These are phyloP conservation scores for Mormyrops boulengeri DNA, from an alignment of 2,797 vertebrate genomes.

Conservation along the genomic window DNA sequence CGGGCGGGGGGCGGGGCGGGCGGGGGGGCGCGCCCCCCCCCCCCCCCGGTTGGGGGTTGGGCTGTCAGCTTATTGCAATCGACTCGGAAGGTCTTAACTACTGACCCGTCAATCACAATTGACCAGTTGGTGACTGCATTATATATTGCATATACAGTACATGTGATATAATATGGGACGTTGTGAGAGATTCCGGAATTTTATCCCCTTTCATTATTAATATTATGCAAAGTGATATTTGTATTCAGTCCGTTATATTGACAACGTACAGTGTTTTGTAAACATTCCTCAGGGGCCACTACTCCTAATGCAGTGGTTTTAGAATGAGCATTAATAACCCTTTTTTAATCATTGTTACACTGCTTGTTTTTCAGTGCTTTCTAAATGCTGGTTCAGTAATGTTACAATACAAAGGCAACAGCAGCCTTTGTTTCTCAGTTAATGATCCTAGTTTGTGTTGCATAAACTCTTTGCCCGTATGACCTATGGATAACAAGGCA, in stretches of 20 bases:
- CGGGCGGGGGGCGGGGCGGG: neutral
- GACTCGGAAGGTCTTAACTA: neutral
- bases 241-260: neutral
- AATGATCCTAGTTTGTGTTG: neutral
- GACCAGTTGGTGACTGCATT: neutral
- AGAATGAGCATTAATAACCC: neutral
- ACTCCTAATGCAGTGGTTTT: neutral
- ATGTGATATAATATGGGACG: neutral
- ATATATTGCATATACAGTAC: neutral
- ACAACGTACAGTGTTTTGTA: neutral
- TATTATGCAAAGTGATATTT: neutral
- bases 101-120: neutral
- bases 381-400: neutral
- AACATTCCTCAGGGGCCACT: neutral
- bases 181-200: neutral
- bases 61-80: neutral
- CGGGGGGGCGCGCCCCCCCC: no score
- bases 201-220: neutral
- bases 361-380: neutral
- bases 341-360: neutral
- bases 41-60: no score
- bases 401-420: neutral
- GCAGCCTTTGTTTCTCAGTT: neutral
- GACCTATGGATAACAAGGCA: neutral
- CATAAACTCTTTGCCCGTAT: neutral